These are phyloP conservation scores for Stigmatopora argus DNA, from an alignment of 2,113 vertebrate species.

Conservation along the genomic window DNA sequence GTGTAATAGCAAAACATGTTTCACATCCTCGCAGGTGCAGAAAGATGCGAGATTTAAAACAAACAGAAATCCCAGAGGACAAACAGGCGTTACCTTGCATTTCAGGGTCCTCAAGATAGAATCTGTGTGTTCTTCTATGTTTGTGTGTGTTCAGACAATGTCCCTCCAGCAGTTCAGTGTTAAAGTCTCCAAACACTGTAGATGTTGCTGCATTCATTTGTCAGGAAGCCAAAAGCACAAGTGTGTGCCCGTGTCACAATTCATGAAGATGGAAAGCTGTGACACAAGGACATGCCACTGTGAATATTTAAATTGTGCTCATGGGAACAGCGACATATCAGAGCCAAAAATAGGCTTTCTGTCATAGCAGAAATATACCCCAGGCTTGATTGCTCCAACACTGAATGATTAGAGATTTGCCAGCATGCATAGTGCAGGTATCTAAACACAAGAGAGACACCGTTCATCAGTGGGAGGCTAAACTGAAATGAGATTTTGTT, in stretches of 20 bases:
- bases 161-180: constrained; percentile 21
- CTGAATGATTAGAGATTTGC: constrained; percentile 1
- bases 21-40: constrained; percentile 13
- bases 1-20: constrained; percentile 26
- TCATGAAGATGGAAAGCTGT: constrained; percentile 56
- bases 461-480: constrained; percentile 15
- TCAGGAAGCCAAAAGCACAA: constrained; percentile 60
- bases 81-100: constrained; percentile 19
- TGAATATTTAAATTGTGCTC: constrained; percentile 57
- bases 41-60: constrained; percentile 27
- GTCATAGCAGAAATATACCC: constrained; percentile 42
- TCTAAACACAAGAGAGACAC: constrained; percentile 5
- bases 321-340: constrained; percentile 41
- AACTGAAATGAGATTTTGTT: constrained; percentile 21
- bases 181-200: constrained; percentile 57
- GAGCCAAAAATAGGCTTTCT: constrained; percentile 40
- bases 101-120: constrained; percentile 16
- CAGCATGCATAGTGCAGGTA: constrained; percentile 23
- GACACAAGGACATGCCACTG: constrained; percentile 45
- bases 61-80: constrained; percentile 30
- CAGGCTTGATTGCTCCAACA: constrained; percentile 38
- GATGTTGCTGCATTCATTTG: constrained; percentile 59
- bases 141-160: constrained; percentile 2
- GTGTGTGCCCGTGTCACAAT: constrained; percentile 61
- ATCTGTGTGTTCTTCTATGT: not conserved